Conservation (phyloP, 2,888 invertebrate genomes). For the Erannis defoliaria region DNA sequence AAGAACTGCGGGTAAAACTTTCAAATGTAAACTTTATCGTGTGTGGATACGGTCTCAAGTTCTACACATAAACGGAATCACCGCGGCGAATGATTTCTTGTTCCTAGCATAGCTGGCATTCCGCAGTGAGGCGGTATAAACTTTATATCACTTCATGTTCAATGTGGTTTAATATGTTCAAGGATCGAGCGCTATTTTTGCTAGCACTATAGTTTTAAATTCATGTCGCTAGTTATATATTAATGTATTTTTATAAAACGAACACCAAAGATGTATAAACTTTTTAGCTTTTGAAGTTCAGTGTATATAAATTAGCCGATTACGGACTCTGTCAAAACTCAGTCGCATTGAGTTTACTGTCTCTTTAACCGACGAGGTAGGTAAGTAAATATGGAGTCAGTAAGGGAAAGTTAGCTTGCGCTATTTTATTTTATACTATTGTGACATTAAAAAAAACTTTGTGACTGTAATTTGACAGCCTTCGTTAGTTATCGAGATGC, state of each 20-base stretch:
- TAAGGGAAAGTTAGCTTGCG: neutral
- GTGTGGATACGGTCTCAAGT: too few species aligned
- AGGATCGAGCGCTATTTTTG: neutral
- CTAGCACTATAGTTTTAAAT: conserved; percentile 8
- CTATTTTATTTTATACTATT: neutral
- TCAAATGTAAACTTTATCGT: too few species aligned
- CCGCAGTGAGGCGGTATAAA: too few species aligned
- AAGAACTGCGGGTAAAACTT: too few species aligned
- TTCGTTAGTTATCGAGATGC: neutral
- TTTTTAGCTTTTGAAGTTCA: conserved; percentile 9
- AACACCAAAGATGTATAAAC: conserved; percentile 24
- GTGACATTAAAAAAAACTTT: neutral
- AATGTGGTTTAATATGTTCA: conserved; percentile 2
- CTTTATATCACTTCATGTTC: neutral
- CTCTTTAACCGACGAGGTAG: too few species aligned
- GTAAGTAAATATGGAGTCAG: too few species aligned
- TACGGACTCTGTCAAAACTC: conserved; percentile 4
- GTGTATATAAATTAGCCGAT: conserved; percentile 2
- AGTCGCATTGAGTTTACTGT: neutral
- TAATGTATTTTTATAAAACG: conserved; percentile 17
- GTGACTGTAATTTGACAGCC: conserved; percentile 4
- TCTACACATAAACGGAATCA: too few species aligned
- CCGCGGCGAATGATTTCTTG: too few species aligned
- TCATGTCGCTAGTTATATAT: conserved; percentile 8
- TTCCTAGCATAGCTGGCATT: too few species aligned